Evolutionary conservation across 53 echinoderm and acorn worm genomes (phyloP), one percentile per base, ranked within the genome.

Genomic region (Holothuria scabra): DNA sequence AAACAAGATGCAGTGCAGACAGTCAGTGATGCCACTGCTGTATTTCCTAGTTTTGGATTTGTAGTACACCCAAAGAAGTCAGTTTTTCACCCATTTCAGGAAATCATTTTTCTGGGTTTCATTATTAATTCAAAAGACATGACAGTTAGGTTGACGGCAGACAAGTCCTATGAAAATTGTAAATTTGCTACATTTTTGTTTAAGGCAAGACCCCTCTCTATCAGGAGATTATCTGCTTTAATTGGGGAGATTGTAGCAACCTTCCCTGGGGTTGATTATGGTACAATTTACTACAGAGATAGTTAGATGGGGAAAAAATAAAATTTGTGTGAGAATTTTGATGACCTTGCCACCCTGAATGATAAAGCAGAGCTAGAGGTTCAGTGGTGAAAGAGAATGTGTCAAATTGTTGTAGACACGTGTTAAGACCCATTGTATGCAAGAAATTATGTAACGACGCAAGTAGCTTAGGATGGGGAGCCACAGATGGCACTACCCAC

Each of bases 401-500:
- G 37, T 28, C 32, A 31, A 69, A 28, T 0, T 33, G 20, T 8
- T 69, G n/a, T 37, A 69, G 70, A 11, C 18, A 22, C 28, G 76
- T 85, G 0, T 10, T 19, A 25, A 32, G 35, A 21, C 59, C 6
- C 0, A 59, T 4, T 5, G 28, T 32, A 8, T 0, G 33, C 28
- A 37, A 81, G 11, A 57, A 58, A 1, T 81, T 91, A 52, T 88
- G 63, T 13, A 81, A 78, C 23, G 79, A 90, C 66, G 87, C 84
- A 14, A 83, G 83, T 33, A 74, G 59, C 13, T 52, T 62, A 33
- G 88, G 88, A 63, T 88, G 91, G 91, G 88, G 18, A 74, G 83
- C 22, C 52, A 52, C 52, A 16, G 52, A 52, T 9, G 16, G 79
- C 67, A 48, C 21, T 64, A 12, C n/a, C 31, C 29, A 13, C 12